Evolutionary conservation across 2,888 invertebrate genomes (phyloP), one percentile per base, ranked within the genome.

Genomic region (Sturmia bella): DNA sequence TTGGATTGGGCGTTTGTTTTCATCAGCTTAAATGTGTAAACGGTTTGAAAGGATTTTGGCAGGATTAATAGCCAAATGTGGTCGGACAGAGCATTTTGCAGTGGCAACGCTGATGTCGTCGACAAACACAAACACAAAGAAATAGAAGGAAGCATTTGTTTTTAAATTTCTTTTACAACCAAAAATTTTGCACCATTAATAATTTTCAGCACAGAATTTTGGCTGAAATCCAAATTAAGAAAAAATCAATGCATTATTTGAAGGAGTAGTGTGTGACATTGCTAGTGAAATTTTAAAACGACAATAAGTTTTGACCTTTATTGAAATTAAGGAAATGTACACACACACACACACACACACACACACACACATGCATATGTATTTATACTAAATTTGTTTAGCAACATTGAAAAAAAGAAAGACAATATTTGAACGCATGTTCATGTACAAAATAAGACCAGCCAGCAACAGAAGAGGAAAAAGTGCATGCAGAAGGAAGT

Each of bases 221-320:
- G 82, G 82, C 82, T 66, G 9, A 54, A 59, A 56, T 78, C 82
- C 82, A 82, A 82, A 70, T 45, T 45, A 64, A 37, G 13, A 64
- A 68, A 84, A 85, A 84, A 84, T 84, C 83, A 78, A 83, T 75
- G 79, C 80, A 83, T 54, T 57, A 57, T 72, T 61, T 43, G 27
- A 57, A 72, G 57, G 68, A 79, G 75, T 75, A 27, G 70, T 83
- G 72, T 64, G 80, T 83, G 83, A 76, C 76, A 83, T 77, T 83
- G 80, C 69, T 77, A 75, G 52, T 74, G 52, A 45, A 75, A 61
- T 59, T 66, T 74, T 24, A 13, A 41, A 80, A 68, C 21, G 75
- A 72, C 48, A 57, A 70, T 64, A 57, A 73, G 52, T 64, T 57
- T 69, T 75, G 70, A 80, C 70, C 76, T 69, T 75, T 70, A 70